Percentiles rank a stretch among this genome's conserved stretches.
These are phyloP conservation scores for Acanthornis magna DNA, from an alignment of 2,797 vertebrate species.

Conservation along the genomic window DNA sequence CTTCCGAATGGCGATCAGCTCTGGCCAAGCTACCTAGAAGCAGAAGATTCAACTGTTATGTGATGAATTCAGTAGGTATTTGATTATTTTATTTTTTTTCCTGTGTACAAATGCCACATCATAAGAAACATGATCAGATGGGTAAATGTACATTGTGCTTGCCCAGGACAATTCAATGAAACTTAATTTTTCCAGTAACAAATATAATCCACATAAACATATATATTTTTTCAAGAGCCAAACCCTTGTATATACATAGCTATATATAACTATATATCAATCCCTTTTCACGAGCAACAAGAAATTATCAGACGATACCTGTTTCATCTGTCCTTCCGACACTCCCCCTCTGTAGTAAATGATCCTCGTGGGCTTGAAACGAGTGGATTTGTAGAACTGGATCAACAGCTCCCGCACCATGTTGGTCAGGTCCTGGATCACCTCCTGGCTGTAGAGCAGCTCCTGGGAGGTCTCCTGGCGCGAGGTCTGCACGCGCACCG, in stretches of 20 bases:
- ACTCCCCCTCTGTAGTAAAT: conserved; percentile 98
- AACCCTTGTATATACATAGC: not conserved
- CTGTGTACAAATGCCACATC: not conserved
- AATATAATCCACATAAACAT: not conserved
- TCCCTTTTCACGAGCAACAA: not conserved
- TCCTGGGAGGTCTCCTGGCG: conserved; percentile 96
- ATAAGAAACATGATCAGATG: not conserved
- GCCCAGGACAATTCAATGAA: not conserved
- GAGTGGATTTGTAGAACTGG: conserved; percentile 98
- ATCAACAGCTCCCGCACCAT: conserved; percentile 97
- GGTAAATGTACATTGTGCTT: not conserved
- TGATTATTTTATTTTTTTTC: not conserved
- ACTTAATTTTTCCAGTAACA: not conserved
- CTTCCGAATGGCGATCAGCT: conserved; percentile 97
- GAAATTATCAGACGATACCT: conserved; percentile 73
- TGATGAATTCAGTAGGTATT: not conserved
- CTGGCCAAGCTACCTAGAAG: conserved; percentile 94
- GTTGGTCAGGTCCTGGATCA: conserved; percentile 96
- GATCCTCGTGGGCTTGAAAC: conserved; percentile 96
- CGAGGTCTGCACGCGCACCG: conserved; percentile 94
- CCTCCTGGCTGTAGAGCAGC: conserved; percentile 96
- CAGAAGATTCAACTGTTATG: not conserved
- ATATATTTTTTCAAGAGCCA: not conserved
- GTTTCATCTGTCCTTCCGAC: conserved; percentile 98
- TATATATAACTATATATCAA: accelerated